Evolutionary conservation across 2,888 invertebrate species (phyloP).

Genomic region (Smittia aterrima): DNA sequence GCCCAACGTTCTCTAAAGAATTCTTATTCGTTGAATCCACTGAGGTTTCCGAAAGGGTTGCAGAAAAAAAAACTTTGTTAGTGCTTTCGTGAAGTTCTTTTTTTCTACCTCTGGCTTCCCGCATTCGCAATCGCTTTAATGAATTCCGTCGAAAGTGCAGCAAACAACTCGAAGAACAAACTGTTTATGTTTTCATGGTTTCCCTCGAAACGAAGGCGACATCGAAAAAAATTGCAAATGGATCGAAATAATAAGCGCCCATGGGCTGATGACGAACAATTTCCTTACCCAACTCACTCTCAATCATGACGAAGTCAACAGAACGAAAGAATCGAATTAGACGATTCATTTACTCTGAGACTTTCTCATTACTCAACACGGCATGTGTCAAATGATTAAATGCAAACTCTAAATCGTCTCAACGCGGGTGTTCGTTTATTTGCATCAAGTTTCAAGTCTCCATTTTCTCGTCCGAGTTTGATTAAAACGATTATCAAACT

Average conservation of each 20-base stretch:
- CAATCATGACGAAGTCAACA: background rate
- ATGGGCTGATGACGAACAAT: background rate
- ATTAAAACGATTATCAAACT: background rate
- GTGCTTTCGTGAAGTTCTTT: no score
- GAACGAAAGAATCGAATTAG: constrained; percentile 17
- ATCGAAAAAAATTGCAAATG: background rate
- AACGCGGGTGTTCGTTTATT: background rate
- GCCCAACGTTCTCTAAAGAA: no score
- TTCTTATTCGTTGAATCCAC: no score
- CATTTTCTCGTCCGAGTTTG: no score
- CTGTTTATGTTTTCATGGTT: background rate
- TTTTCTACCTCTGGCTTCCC: no score
- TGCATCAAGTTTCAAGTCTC: no score
- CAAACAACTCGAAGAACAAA: no score
- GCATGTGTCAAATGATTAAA: background rate
- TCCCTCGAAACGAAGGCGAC: background rate
- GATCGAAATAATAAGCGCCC: constrained; percentile 18
- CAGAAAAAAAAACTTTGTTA: no score
- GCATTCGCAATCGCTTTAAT: no score
- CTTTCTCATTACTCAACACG: background rate
- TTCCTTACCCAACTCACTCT: background rate
- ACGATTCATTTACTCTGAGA: constrained; percentile 1
- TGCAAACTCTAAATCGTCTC: background rate
- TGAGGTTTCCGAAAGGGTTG: no score
- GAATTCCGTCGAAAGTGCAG: no score